Percentiles rank a stretch among this genome's conserved stretches.
phyloP scores from a whole-genome alignment of 2,888 invertebrate species.

The Drosophila longiperda region DNA sequence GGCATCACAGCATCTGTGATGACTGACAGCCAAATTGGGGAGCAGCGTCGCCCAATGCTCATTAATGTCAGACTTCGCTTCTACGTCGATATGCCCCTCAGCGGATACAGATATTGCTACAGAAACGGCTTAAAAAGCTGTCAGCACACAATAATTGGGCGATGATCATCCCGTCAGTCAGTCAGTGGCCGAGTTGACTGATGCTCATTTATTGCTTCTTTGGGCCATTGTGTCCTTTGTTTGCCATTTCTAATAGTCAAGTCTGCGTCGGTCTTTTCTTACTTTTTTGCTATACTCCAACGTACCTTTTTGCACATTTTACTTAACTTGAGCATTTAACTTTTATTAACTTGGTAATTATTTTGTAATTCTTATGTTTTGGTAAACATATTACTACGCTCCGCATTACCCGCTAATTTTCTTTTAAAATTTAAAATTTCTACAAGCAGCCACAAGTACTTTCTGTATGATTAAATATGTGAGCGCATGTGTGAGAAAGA shows the following conservation, averaged over 20 bases:
- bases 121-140: constrained; percentile 1
- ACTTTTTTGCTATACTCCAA: neutral
- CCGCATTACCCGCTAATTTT: neutral
- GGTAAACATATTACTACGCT: neutral
- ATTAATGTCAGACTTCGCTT: constrained; percentile 56
- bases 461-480: too few species aligned
- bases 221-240: constrained; percentile 36
- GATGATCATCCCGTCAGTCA: constrained; percentile 28
- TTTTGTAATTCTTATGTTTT: neutral
- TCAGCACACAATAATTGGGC: constrained; percentile 18
- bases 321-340: neutral
- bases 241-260: constrained; percentile 18
- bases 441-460: too few species aligned
- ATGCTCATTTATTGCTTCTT: constrained; percentile 28
- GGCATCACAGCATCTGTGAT: constrained; percentile 20
- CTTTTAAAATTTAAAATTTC: neutral
- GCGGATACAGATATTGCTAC: constrained; percentile 5
- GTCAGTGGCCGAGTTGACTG: neutral
- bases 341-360: neutral
- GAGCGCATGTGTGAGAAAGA: too few species aligned
- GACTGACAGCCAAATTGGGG: constrained; percentile 57
- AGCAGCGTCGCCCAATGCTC: constrained; percentile 59
- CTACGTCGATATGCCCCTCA: constrained; percentile 46
- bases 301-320: neutral
- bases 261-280: neutral